Conservation (phyloP, 2,113 vertebrate genomes). For the Pyrgilauda ruficollis region DNA sequence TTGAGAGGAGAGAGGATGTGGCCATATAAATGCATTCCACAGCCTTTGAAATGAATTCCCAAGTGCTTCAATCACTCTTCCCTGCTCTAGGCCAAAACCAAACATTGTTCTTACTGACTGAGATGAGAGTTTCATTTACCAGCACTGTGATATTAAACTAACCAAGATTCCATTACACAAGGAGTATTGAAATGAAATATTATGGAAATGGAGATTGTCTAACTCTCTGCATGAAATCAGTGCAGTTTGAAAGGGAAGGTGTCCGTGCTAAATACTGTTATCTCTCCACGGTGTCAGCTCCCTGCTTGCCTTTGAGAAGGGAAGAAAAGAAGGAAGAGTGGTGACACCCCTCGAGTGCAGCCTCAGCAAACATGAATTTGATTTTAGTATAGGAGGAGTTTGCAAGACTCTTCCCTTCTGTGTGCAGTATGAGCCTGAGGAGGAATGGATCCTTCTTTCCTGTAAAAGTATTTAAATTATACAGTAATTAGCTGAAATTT, state of each 20-base stretch:
- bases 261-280: not conserved
- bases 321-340: not conserved
- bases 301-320: not conserved
- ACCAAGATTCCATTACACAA: not conserved
- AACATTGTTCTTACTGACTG: conserved; percentile 21
- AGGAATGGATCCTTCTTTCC: not conserved
- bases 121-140: conserved; percentile 19
- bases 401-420: not conserved
- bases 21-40: not conserved
- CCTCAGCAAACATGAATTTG: not conserved
- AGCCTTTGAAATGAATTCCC: conserved; percentile 46
- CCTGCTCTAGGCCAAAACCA: conserved; percentile 9
- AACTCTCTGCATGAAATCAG: not conserved
- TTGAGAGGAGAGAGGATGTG: not conserved
- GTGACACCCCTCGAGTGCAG: not conserved
- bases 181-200: not conserved
- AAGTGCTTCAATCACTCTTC: conserved; percentile 1
- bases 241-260: not conserved
- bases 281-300: not conserved
- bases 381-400: not conserved
- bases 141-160: not conserved
- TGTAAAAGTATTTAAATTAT: not conserved
- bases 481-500: not conserved
- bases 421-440: fast-evolving
- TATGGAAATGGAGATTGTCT: not conserved